These are phyloP conservation scores for Drosophila fuyamai DNA, from an alignment of 1,140 invertebrate species.

Conservation along the genomic window DNA sequence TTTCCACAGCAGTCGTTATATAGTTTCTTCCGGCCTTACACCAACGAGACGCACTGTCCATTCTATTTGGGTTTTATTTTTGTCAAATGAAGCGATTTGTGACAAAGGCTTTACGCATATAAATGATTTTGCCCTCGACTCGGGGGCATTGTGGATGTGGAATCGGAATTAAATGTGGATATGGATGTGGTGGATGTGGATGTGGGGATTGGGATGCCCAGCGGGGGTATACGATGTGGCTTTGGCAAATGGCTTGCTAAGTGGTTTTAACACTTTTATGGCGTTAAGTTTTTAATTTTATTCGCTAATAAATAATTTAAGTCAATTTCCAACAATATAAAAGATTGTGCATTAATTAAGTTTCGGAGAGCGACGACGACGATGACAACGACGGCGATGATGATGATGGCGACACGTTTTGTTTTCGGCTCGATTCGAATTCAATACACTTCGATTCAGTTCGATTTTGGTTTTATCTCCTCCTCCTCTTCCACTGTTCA, in stretches of 20 bases:
- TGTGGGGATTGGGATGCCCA: neutral
- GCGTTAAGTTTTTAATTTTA: conserved; percentile 84
- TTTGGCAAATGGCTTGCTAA: conserved; percentile 82
- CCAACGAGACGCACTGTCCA: conserved; percentile 21
- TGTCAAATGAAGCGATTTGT: conserved; percentile 63
- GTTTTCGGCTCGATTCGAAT: conserved; percentile 42
- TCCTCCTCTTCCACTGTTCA: conserved; percentile 27
- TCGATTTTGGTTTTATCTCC: conserved; percentile 37
- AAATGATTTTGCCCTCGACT: conserved; percentile 56
- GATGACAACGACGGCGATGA: neutral
- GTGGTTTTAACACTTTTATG: conserved; percentile 84
- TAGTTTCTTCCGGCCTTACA: neutral
- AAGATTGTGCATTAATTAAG: conserved; percentile 79
- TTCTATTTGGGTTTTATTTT: conserved; percentile 20
- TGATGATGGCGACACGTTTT: conserved; percentile 62
- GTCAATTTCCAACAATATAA: conserved; percentile 74
- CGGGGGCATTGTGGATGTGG: conserved; percentile 40
- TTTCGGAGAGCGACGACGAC: conserved; percentile 37
- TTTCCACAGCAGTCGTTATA: no score
- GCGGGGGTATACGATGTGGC: conserved; percentile 19
- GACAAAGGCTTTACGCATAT: conserved; percentile 52
- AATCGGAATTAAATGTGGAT: conserved; percentile 10
- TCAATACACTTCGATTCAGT: conserved; percentile 44
- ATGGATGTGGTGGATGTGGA: conserved; percentile 1
- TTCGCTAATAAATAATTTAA: conserved; percentile 84